A percentile compares a stretch with the other conserved stretches of the same genome.
phyloP scores from a whole-genome alignment of 2,113 vertebrate genomes.

The Casuarius casuarius region DNA sequence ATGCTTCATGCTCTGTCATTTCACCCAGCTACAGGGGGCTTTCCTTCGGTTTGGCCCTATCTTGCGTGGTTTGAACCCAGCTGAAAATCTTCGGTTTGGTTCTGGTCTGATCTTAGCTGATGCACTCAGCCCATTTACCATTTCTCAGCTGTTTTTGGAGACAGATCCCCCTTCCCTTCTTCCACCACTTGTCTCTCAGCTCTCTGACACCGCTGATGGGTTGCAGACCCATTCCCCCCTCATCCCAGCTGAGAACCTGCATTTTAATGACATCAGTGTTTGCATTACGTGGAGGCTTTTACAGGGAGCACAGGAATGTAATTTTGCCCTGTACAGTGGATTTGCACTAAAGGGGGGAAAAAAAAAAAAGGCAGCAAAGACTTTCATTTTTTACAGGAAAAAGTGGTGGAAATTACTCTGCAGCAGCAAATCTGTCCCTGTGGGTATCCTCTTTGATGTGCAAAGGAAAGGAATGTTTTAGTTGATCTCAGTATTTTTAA shows the following conservation, averaged over 20 bases:
- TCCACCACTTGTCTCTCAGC: accelerated
- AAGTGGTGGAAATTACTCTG: conserved; percentile 27
- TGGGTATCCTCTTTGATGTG: conserved; percentile 59
- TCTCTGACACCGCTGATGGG: background rate
- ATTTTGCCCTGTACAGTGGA: background rate
- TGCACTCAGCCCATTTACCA: accelerated
- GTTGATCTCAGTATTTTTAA: conserved; percentile 64
- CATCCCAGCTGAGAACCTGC: accelerated
- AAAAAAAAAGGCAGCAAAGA: background rate
- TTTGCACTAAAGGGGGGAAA: accelerated
- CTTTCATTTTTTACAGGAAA: background rate
- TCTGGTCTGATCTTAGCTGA: background rate
- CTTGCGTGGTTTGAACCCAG: background rate
- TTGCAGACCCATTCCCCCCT: background rate
- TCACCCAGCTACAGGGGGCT: too few relatives aligned
- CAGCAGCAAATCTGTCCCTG: conserved; percentile 54
- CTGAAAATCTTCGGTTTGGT: background rate
- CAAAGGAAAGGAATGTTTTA: conserved; percentile 45
- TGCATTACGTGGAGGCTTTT: background rate
- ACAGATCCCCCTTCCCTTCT: background rate
- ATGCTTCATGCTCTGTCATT: background rate
- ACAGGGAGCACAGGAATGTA: background rate
- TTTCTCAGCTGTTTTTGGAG: background rate
- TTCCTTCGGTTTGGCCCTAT: background rate
- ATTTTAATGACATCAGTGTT: background rate